Evolutionary conservation across 2,797 vertebrate genomes (phyloP).

Genomic region (Gouania willdenowi): DNA sequence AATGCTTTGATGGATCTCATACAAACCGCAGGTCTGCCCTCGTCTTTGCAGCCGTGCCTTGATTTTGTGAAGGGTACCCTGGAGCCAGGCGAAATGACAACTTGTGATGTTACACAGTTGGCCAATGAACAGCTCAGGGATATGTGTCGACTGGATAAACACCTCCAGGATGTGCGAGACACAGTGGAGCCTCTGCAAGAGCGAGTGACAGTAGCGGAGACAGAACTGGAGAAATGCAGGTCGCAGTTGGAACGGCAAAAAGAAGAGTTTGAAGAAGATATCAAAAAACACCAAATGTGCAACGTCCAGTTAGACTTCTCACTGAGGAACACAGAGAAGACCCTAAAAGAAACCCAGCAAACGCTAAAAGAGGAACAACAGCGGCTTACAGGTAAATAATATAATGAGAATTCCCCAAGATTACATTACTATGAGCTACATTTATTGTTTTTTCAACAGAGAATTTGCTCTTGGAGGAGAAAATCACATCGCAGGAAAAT

Average conservation of each 20-base stretch:
- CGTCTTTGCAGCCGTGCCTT: slow-evolving; percentile 79
- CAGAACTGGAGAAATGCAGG: slow-evolving; percentile 64
- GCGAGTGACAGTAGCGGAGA: slow-evolving; percentile 60
- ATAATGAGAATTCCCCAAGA: background rate
- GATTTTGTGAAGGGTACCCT: slow-evolving; percentile 65
- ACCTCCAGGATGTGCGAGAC: slow-evolving; percentile 76
- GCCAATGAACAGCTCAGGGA: slow-evolving; percentile 83
- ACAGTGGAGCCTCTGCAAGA: slow-evolving; percentile 75
- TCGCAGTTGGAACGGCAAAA: slow-evolving; percentile 57
- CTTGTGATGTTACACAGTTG: slow-evolving; percentile 81
- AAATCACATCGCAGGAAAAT: slow-evolving; percentile 66
- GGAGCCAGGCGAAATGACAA: slow-evolving; percentile 71
- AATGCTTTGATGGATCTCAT: slow-evolving; percentile 77
- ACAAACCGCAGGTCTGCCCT: slow-evolving; percentile 85
- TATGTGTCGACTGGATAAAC: slow-evolving; percentile 77
- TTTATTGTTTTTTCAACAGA: slow-evolving; percentile 46
- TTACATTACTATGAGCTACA: background rate
- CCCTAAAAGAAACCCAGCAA: slow-evolving; percentile 55
- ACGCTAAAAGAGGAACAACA: slow-evolving; percentile 71
- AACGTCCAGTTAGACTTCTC: slow-evolving; percentile 63
- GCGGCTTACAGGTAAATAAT: slow-evolving; percentile 72
- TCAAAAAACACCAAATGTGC: slow-evolving; percentile 46
- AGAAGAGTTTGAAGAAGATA: slow-evolving; percentile 64
- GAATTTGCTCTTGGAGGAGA: slow-evolving; percentile 49
- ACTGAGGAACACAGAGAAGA: slow-evolving; percentile 55